A percentile compares a stretch with the other conserved stretches of the same genome.
phyloP scores from a whole-genome alignment of 2,113 vertebrate species.

The Hirundichthys speculiger region DNA sequence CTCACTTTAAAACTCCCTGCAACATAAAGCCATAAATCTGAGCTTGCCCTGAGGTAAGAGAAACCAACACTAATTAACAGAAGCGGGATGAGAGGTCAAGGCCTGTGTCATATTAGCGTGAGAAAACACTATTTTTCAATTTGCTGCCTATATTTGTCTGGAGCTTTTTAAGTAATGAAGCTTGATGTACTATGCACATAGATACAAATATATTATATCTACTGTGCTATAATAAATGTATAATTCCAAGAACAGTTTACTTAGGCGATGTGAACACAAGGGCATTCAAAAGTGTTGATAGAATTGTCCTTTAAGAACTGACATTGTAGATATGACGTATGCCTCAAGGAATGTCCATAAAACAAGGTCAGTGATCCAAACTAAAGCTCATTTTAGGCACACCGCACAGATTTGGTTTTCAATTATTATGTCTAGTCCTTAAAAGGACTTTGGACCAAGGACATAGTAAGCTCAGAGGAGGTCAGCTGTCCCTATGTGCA shows the following conservation, averaged over 20 bases:
- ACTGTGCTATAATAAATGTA: slow-evolving; percentile 19
- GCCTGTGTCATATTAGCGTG: slow-evolving; percentile 76
- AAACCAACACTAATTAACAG: slow-evolving; percentile 80
- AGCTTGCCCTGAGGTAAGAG: slow-evolving; percentile 74
- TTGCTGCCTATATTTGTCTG: slow-evolving; percentile 54
- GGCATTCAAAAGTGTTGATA: slow-evolving; percentile 26
- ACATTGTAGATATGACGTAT: slow-evolving; percentile 19
- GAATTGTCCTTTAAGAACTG: slow-evolving; percentile 25
- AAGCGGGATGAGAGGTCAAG: slow-evolving; percentile 76
- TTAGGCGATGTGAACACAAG: slow-evolving; percentile 24
- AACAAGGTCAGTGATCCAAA: slow-evolving; percentile 50
- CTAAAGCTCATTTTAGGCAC: slow-evolving; percentile 44
- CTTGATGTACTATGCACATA: slow-evolving; percentile 30
- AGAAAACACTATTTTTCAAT: slow-evolving; percentile 81
- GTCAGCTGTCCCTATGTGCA: slow-evolving; percentile 56
- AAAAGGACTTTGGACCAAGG: slow-evolving; percentile 73
- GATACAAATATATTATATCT: slow-evolving; percentile 26
- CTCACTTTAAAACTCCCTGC: slow-evolving; percentile 61
- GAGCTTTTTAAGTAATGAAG: slow-evolving; percentile 54
- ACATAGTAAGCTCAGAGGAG: slow-evolving; percentile 68
- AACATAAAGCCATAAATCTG: slow-evolving; percentile 79
- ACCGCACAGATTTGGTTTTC: slow-evolving; percentile 45
- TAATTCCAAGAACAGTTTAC: slow-evolving; percentile 17
- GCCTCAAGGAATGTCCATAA: slow-evolving; percentile 44
- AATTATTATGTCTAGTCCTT: slow-evolving; percentile 44